Percentiles rank a stretch among this genome's conserved stretches.
Evolutionary conservation across 2,888 invertebrate species (phyloP).

Genomic region (Deroplatys truncata): DNA sequence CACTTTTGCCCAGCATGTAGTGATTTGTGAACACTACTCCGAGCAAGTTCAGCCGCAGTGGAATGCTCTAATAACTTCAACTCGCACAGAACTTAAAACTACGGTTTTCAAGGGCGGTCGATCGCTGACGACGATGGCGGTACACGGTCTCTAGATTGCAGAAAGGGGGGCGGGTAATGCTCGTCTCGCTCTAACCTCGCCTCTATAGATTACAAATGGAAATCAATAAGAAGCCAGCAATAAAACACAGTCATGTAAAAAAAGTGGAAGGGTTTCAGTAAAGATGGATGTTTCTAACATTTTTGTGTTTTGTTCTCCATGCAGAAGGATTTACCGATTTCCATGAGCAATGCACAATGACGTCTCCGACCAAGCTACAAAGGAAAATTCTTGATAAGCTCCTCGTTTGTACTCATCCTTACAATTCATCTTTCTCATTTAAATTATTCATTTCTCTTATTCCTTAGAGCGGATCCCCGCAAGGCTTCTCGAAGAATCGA

Average conservation of each 20-base stretch:
- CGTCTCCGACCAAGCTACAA: not conserved
- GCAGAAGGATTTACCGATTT: not conserved
- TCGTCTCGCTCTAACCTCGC: not conserved
- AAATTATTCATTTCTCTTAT: not conserved
- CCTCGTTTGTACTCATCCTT: not conserved
- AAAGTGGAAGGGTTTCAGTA: not conserved
- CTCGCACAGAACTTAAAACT: not conserved
- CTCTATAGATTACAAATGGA: not conserved
- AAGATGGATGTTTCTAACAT: not conserved
- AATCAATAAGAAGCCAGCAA: not conserved
- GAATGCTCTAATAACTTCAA: not conserved
- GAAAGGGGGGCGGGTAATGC: not conserved
- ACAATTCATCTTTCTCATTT: too few species aligned
- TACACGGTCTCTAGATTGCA: not conserved
- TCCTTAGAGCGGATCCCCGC: not conserved
- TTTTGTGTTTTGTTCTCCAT: not conserved
- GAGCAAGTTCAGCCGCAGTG: not conserved
- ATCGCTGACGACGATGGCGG: not conserved
- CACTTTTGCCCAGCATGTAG: too few species aligned
- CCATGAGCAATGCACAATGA: not conserved
- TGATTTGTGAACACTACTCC: too few species aligned
- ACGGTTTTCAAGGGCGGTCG: not conserved
- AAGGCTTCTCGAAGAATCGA: not conserved
- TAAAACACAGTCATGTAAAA: not conserved
- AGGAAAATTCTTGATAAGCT: not conserved